Conservation (phyloP, 2,888 invertebrate species). For the Polydrusus pterygomalis region DNA sequence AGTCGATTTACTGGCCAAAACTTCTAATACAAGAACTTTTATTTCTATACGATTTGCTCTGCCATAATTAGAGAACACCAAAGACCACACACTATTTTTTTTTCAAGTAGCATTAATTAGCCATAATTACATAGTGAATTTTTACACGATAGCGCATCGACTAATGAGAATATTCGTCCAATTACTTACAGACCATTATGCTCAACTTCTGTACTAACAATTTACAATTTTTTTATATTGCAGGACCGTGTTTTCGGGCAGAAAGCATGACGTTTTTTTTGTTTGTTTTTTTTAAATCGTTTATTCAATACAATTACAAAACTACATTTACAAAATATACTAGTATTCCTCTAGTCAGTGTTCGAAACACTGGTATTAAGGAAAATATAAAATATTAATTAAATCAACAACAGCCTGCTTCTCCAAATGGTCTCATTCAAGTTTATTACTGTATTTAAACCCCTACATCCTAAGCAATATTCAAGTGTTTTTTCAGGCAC, state of each 20-base stretch:
- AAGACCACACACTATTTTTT: slow-evolving; percentile 42
- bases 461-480: too few species aligned
- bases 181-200: slow-evolving; percentile 50
- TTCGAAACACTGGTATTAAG: too few species aligned
- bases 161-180: slow-evolving; percentile 48
- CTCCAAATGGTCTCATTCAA: too few species aligned
- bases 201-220: slow-evolving; percentile 25
- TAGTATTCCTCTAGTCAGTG: too few species aligned
- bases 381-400: too few species aligned
- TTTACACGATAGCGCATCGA: slow-evolving; percentile 40
- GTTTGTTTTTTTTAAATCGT: too few species aligned
- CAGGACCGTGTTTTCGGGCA: slow-evolving; percentile 13
- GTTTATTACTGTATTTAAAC: too few species aligned
- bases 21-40: neutral
- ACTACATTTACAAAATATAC: too few species aligned
- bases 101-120: slow-evolving; percentile 47
- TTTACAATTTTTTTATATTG: slow-evolving; percentile 9
- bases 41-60: neutral
- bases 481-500: too few species aligned
- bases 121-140: slow-evolving; percentile 46
- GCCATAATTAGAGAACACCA: neutral
- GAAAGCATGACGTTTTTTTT: neutral
- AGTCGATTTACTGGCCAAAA: too few species aligned
- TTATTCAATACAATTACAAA: too few species aligned
- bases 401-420: too few species aligned